Conservation (phyloP, 2,888 invertebrate genomes). For the Quadriops clusia region DNA sequence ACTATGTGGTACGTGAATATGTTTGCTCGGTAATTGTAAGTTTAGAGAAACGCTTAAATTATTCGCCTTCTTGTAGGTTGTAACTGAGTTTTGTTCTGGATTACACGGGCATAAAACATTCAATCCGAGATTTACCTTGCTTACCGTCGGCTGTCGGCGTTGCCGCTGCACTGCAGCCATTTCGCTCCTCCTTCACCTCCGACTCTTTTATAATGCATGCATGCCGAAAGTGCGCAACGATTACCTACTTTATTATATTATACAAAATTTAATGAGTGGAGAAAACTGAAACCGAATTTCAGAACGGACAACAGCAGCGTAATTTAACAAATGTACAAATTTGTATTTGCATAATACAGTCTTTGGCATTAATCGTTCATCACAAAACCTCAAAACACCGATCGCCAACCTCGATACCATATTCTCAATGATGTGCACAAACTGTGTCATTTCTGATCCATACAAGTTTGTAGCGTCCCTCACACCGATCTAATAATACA, state of each 20-base stretch:
- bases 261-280: slow-evolving; percentile 9
- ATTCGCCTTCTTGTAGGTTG: slow-evolving; percentile 17
- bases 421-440: too few species aligned
- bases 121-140: slow-evolving; percentile 14
- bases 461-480: too few species aligned
- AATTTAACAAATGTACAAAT: too few species aligned
- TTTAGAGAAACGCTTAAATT: slow-evolving; percentile 20
- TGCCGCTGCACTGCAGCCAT: slow-evolving; percentile 11
- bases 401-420: too few species aligned
- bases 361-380: too few species aligned
- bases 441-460: too few species aligned
- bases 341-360: too few species aligned
- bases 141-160: slow-evolving; percentile 4
- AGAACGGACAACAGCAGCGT: too few species aligned
- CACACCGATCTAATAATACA: too few species aligned
- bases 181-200: too few species aligned
- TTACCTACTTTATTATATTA: slow-evolving; percentile 11
- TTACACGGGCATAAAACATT: slow-evolving; percentile 17
- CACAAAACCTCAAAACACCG: too few species aligned
- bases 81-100: slow-evolving; percentile 18
- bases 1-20: slow-evolving; percentile 20
- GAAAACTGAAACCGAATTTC: slow-evolving; percentile 9
- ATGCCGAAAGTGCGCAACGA: slow-evolving; percentile 6
- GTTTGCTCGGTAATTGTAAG: slow-evolving; percentile 25
- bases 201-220: slow-evolving; percentile 13